phyloP scores from a whole-genome alignment of 2,888 invertebrate species.

The Zootermopsis nevadensis region DNA sequence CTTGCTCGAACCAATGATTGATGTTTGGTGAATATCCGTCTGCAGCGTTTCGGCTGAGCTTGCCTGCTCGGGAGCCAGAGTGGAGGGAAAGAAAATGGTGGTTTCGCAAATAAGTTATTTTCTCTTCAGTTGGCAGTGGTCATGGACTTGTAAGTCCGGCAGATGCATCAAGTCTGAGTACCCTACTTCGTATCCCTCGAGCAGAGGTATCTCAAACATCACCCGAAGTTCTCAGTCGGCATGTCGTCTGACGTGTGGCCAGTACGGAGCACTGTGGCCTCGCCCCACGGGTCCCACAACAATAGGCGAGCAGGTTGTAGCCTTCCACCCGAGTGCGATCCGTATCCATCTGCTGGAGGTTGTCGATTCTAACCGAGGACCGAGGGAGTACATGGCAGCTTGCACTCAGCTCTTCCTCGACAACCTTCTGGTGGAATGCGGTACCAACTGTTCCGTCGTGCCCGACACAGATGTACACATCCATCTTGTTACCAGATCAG shows the following conservation, averaged over 20 bases:
- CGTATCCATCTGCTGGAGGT: slow-evolving; percentile 38
- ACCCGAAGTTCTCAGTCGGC: slow-evolving; percentile 63
- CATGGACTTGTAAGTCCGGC: slow-evolving; percentile 43
- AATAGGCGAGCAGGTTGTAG: slow-evolving; percentile 41
- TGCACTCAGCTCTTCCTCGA: slow-evolving; percentile 63
- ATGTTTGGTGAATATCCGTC: too few relatives aligned
- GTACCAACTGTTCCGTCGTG: slow-evolving; percentile 63
- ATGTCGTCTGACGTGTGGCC: slow-evolving; percentile 76
- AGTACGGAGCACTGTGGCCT: slow-evolving; percentile 78
- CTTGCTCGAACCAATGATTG: too few relatives aligned
- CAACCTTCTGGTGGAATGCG: slow-evolving; percentile 72
- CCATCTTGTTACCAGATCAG: slow-evolving; percentile 61
- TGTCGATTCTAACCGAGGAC: background rate
- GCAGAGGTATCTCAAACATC: background rate
- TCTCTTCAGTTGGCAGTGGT: slow-evolving; percentile 48
- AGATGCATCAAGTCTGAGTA: slow-evolving; percentile 35
- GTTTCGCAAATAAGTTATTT: too few relatives aligned
- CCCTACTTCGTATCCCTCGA: background rate
- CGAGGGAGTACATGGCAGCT: background rate
- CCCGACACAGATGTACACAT: slow-evolving; percentile 70
- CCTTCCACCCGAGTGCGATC: slow-evolving; percentile 44
- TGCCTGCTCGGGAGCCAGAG: too few relatives aligned
- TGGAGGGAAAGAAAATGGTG: too few relatives aligned
- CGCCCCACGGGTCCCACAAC: slow-evolving; percentile 66
- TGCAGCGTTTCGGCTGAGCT: too few relatives aligned